These are phyloP conservation scores for Ictalurus furcatus DNA, from an alignment of 2,113 vertebrate genomes.

Conservation along the genomic window DNA sequence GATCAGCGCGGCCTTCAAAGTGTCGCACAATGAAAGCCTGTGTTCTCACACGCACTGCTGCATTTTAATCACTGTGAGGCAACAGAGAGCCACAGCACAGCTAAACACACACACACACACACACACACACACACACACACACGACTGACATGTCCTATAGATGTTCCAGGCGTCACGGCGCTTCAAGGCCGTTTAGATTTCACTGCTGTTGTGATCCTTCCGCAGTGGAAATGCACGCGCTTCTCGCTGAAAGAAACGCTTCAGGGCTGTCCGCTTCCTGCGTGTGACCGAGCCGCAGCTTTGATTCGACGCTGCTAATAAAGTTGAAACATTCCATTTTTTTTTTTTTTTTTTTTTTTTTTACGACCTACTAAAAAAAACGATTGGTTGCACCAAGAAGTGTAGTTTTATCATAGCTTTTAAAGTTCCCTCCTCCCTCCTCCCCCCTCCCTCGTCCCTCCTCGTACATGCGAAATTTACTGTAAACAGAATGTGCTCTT, in stretches of 20 bases:
- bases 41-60: slow-evolving; percentile 33
- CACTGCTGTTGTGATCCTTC: background rate
- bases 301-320: background rate
- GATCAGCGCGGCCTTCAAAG: slow-evolving; percentile 30
- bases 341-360: no score
- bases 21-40: slow-evolving; percentile 44
- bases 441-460: no score
- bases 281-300: background rate
- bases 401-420: no score
- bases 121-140: no score
- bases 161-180: slow-evolving; percentile 2
- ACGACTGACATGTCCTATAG: slow-evolving; percentile 1
- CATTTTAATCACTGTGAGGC: slow-evolving; percentile 51
- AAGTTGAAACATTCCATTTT: background rate
- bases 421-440: no score
- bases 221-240: background rate
- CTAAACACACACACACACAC: background rate
- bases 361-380: background rate
- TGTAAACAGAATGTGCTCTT: background rate
- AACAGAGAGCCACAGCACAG: slow-evolving; percentile 28
- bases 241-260: background rate
- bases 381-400: no score
- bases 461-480: background rate
- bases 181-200: background rate
- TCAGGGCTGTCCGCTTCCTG: background rate